Conservation (phyloP, 2,888 invertebrate genomes). For the Eupithecia inturbata region DNA sequence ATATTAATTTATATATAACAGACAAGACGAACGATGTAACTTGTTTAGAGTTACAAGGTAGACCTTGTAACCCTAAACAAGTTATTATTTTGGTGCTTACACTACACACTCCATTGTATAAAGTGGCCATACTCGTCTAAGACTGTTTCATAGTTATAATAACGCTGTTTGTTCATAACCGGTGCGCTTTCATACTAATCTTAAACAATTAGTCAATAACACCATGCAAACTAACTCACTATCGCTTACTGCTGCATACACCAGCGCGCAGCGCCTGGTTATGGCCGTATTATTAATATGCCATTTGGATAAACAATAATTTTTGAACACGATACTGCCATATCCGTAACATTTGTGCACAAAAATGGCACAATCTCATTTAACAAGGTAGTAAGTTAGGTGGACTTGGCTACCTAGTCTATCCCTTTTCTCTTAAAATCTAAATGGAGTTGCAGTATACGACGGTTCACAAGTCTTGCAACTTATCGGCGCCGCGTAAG, state of each 20-base stretch:
- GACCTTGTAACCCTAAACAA: neutral
- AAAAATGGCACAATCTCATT: neutral
- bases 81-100: neutral
- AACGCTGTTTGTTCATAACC: neutral
- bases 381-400: neutral
- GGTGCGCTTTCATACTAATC: conserved; percentile 8
- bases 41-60: too few relatives aligned
- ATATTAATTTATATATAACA: too few relatives aligned
- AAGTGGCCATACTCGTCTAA: neutral
- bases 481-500: neutral
- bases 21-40: too few relatives aligned
- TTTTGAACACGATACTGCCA: neutral
- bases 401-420: neutral
- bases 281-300: neutral
- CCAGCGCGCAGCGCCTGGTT: neutral
- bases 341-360: neutral
- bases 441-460: neutral
- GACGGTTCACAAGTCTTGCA: neutral
- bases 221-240: neutral
- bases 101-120: neutral
- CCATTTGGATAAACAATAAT: neutral
- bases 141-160: neutral
- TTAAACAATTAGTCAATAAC: neutral
- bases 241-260: conserved; percentile 1
- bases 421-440: neutral